These are phyloP conservation scores for Pipra filicauda DNA, from an alignment of 2,113 vertebrate genomes.

Conservation along the genomic window DNA sequence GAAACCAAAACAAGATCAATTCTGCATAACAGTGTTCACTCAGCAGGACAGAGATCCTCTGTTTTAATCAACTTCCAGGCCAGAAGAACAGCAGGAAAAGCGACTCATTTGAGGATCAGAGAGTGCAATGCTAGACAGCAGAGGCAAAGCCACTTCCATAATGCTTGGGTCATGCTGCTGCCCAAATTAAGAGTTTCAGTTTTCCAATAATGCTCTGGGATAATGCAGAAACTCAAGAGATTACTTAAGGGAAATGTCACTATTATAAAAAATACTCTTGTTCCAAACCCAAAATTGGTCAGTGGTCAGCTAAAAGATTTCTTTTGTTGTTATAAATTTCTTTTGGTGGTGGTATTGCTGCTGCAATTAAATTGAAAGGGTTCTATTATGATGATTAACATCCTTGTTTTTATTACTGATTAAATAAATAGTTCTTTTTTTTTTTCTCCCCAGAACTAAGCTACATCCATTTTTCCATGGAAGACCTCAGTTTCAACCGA, in stretches of 20 bases:
- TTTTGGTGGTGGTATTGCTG: not conserved
- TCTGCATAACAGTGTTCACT: not conserved
- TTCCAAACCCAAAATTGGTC: slow-evolving; percentile 13
- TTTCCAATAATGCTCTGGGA: slow-evolving; percentile 9
- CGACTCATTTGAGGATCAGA: not conserved
- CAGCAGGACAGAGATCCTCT: not conserved
- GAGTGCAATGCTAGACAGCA: not conserved
- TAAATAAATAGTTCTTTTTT: not conserved
- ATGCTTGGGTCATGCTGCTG: not conserved
- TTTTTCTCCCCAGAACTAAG: not conserved
- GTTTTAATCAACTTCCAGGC: not conserved
- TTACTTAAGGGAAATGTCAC: slow-evolving; percentile 2
- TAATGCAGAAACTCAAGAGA: not conserved
- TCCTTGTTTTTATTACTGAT: slow-evolving; percentile 12
- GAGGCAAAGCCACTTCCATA: not conserved
- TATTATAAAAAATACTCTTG: not conserved
- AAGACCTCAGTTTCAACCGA: not conserved
- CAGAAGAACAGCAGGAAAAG: not conserved
- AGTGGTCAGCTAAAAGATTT: slow-evolving; percentile 1
- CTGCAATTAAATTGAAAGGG: not conserved
- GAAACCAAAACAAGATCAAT: not conserved
- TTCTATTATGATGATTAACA: slow-evolving; percentile 7
- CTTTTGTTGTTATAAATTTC: not conserved
- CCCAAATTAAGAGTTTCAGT: not conserved
- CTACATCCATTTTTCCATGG: not conserved